These are phyloP conservation scores for Oxygymnocypris stewartii DNA, from an alignment of 2,113 vertebrate genomes.

Conservation along the genomic window DNA sequence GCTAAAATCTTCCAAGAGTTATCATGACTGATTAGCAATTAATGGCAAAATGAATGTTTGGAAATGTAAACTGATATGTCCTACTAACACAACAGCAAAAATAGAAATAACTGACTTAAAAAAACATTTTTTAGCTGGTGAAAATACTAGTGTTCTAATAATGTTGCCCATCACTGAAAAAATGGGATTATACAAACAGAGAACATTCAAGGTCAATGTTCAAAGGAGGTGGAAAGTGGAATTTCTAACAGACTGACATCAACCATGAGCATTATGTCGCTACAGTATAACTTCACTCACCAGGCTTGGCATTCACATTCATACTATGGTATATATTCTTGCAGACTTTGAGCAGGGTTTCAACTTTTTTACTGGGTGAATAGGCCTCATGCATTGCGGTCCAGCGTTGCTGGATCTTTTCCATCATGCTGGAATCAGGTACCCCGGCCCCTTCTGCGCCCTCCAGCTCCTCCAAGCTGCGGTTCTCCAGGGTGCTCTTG, in stretches of 20 bases:
- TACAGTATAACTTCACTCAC: slow-evolving; percentile 57
- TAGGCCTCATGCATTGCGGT: slow-evolving; percentile 76
- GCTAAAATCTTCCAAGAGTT: too few relatives aligned
- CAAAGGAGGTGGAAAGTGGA: neutral
- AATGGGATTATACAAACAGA: neutral
- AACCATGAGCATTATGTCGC: neutral
- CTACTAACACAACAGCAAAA: too few relatives aligned
- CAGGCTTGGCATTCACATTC: slow-evolving; percentile 70
- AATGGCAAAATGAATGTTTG: too few relatives aligned
- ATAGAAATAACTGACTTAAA: too few relatives aligned
- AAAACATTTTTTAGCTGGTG: too few relatives aligned
- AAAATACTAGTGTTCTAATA: too few relatives aligned
- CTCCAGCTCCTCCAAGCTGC: slow-evolving; percentile 67
- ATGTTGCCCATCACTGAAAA: neutral
- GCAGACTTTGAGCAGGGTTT: slow-evolving; percentile 83
- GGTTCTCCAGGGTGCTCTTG: slow-evolving; percentile 61
- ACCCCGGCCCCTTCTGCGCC: slow-evolving; percentile 66
- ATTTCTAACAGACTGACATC: neutral
- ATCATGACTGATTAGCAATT: too few relatives aligned
- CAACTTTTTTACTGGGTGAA: slow-evolving; percentile 84
- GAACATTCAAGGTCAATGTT: neutral
- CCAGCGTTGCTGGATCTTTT: slow-evolving; percentile 79
- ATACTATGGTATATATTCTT: slow-evolving; percentile 84
- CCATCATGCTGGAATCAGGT: slow-evolving; percentile 70
- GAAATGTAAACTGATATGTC: too few relatives aligned